Evolutionary conservation across 2,113 vertebrate genomes (phyloP).

Genomic region (Heterotis niloticus): DNA sequence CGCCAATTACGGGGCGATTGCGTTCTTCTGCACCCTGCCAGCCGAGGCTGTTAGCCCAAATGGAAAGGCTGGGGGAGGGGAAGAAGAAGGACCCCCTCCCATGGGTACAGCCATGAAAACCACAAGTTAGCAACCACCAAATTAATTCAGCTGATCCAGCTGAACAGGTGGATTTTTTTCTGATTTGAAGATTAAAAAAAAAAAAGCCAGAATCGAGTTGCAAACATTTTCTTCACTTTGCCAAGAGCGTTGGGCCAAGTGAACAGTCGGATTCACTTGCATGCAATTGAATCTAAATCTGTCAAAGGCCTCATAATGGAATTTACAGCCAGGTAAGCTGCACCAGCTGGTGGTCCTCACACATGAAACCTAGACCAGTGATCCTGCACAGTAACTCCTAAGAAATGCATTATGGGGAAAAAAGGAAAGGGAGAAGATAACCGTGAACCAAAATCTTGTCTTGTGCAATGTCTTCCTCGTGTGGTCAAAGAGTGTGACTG

Average conservation of each 20-base stretch:
- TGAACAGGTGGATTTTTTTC: background rate
- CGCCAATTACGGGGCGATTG: conserved; percentile 2
- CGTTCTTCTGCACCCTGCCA: conserved; percentile 1
- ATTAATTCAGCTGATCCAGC: background rate
- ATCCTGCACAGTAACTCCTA: background rate
- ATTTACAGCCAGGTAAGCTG: background rate
- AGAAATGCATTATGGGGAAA: too few relatives aligned
- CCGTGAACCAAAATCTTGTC: background rate
- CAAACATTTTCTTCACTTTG: background rate
- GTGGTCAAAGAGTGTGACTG: background rate
- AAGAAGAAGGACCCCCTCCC: background rate
- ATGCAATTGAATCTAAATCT: background rate
- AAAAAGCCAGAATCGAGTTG: background rate
- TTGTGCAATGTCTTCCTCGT: conserved; percentile 8
- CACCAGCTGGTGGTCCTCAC: background rate
- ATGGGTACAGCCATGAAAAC: background rate
- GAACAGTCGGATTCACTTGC: background rate
- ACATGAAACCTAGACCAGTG: background rate
- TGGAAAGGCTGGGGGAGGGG: background rate
- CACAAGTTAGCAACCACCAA: background rate
- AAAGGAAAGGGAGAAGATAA: too few relatives aligned
- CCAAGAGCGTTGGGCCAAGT: background rate
- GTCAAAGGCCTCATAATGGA: background rate
- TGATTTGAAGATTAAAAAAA: background rate
- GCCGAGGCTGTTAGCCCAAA: conserved; percentile 10